A percentile compares a stretch with the other conserved stretches of the same genome.
phyloP scores from a whole-genome alignment of 1,140 invertebrate genomes.

The Pogonus chalceus region DNA sequence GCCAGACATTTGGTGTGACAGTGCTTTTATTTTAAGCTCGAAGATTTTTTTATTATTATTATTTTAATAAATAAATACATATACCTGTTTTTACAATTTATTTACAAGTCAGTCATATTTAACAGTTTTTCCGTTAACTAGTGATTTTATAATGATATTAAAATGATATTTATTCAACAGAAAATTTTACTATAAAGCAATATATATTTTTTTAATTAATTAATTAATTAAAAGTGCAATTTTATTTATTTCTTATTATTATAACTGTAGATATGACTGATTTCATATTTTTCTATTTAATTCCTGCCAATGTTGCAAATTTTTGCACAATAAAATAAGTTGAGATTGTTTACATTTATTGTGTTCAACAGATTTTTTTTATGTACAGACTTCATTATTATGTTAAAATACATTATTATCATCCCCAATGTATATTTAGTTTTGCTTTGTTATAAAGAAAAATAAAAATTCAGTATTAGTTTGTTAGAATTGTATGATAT shows the following conservation, averaged over 20 bases:
- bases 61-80: too few relatives aligned
- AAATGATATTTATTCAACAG: too few relatives aligned
- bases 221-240: too few relatives aligned
- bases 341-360: background rate
- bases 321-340: background rate
- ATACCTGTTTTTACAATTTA: too few relatives aligned
- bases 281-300: background rate
- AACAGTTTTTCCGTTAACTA: too few relatives aligned
- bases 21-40: background rate
- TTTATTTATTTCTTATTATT: too few relatives aligned
- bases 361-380: background rate
- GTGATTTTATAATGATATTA: too few relatives aligned
- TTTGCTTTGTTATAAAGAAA: background rate
- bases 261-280: background rate
- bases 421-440: background rate
- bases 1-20: background rate
- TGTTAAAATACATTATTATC: background rate
- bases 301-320: background rate
- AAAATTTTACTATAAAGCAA: too few relatives aligned
- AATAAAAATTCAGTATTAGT: conserved; percentile 5
- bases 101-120: too few relatives aligned
- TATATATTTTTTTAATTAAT: too few relatives aligned
- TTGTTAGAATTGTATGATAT: conserved; percentile 5
- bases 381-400: background rate
- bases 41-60: too few relatives aligned